Conservation (phyloP, 2,888 invertebrate genomes). For the Nebria brevicollis region DNA sequence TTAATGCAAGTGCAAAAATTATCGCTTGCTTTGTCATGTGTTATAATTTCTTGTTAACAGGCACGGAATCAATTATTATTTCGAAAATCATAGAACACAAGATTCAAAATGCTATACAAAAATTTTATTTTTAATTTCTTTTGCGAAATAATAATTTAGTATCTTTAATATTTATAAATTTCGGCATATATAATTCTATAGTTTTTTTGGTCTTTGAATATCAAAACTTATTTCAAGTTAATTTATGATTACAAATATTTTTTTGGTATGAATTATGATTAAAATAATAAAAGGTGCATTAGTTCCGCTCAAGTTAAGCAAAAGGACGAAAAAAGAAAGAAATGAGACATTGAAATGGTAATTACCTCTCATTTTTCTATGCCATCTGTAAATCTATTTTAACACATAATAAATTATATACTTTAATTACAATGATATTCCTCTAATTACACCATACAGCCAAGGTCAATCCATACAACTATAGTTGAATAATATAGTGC, state of each 20-base stretch:
- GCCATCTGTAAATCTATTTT: conserved; percentile 44
- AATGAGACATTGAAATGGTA: conserved; percentile 33
- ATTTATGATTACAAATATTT: background rate
- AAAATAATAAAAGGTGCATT: conserved; percentile 22
- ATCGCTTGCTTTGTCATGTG: too few species aligned
- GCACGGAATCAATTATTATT: too few species aligned
- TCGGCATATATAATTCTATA: too few species aligned
- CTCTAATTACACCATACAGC: conserved; percentile 35
- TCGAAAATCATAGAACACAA: too few species aligned
- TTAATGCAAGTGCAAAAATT: too few species aligned
- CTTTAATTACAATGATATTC: conserved; percentile 44
- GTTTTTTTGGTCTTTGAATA: background rate
- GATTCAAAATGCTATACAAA: too few species aligned
- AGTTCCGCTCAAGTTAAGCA: conserved; percentile 10
- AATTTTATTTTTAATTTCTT: too few species aligned
- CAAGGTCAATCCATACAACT: conserved; percentile 27
- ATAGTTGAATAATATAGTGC: background rate
- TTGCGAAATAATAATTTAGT: too few species aligned
- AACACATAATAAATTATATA: conserved; percentile 44
- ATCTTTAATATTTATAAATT: too few species aligned
- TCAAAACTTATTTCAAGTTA: background rate
- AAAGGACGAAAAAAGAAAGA: conserved; percentile 7
- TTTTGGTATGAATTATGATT: background rate
- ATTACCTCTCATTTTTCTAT: conserved; percentile 41
- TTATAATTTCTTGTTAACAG: too few species aligned